Evolutionary conservation across 2,797 vertebrate species (phyloP).

Genomic region (Acipenser transmontanus): DNA sequence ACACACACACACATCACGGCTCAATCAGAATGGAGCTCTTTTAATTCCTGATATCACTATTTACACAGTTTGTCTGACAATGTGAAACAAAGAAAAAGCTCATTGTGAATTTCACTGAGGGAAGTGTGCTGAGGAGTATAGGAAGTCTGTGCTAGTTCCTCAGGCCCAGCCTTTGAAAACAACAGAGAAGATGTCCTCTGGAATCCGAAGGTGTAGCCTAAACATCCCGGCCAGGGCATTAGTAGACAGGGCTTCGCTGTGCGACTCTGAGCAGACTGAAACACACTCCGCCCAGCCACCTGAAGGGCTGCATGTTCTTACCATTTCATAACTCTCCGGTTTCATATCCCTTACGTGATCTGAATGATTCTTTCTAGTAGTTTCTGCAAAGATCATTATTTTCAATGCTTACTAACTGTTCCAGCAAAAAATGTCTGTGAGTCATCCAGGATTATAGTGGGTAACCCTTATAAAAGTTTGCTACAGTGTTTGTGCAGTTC

Average conservation of each 20-base stretch:
- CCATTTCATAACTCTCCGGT: too few species aligned
- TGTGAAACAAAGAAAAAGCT: not conserved
- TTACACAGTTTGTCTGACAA: constrained; percentile 10
- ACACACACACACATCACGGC: constrained; percentile 37
- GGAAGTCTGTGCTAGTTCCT: constrained; percentile 20
- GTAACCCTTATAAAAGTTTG: too few species aligned
- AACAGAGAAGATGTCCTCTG: constrained; percentile 1
- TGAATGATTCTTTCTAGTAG: too few species aligned
- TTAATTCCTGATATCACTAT: constrained; percentile 31
- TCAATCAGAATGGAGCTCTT: not conserved
- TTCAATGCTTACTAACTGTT: not conserved
- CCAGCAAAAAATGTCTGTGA: too few species aligned
- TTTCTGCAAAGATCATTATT: not conserved
- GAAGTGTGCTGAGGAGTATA: constrained; percentile 12
- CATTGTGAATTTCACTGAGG: constrained; percentile 12
- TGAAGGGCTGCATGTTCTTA: too few species aligned
- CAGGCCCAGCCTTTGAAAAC: constrained; percentile 1
- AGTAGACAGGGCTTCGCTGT: not conserved
- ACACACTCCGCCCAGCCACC: not conserved
- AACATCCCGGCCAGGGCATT: not conserved
- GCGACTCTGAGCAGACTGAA: not conserved
- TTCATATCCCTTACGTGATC: too few species aligned
- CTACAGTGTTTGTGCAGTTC: too few species aligned
- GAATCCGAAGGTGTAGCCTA: not conserved
- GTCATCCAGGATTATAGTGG: too few species aligned